Conservation (phyloP, 2,797 vertebrate genomes). For the Calcarius lapponicus region DNA sequence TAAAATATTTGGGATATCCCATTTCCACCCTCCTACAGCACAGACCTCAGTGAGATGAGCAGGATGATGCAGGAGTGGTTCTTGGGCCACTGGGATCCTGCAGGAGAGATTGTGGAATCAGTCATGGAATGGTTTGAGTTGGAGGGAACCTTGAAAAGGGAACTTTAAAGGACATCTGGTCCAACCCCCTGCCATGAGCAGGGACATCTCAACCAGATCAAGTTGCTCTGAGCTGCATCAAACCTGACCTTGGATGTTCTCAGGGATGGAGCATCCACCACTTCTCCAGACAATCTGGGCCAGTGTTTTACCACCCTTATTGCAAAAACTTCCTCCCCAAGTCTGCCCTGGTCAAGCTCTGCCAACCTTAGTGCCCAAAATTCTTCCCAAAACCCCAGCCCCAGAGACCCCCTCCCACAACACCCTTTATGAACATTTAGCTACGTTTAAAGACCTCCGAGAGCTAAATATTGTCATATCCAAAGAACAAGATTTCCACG, state of each 20-base stretch:
- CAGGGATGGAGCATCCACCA: neutral
- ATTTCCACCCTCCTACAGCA: neutral
- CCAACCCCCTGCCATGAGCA: neutral
- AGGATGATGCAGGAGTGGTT: neutral
- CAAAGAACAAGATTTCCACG: neutral
- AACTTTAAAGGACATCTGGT: neutral
- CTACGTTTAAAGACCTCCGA: neutral
- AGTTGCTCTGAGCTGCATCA: accelerated
- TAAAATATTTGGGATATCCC: neutral
- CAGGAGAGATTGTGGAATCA: neutral
- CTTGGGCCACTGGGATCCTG: accelerated
- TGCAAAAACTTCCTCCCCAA: neutral
- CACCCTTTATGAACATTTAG: accelerated
- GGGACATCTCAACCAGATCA: neutral
- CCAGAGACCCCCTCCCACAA: accelerated
- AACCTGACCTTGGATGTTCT: neutral
- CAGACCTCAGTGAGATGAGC: accelerated
- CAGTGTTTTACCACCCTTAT: neutral
- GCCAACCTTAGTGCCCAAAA: neutral
- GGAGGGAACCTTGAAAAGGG: neutral
- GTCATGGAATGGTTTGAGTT: neutral
- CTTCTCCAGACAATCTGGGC: neutral
- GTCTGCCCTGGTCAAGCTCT: neutral
- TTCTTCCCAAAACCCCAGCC: neutral
- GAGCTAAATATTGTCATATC: neutral